Evolutionary conservation across 2,888 invertebrate genomes (phyloP), one percentile per base, ranked within the genome.

Genomic region (Ethmia dodecea): DNA sequence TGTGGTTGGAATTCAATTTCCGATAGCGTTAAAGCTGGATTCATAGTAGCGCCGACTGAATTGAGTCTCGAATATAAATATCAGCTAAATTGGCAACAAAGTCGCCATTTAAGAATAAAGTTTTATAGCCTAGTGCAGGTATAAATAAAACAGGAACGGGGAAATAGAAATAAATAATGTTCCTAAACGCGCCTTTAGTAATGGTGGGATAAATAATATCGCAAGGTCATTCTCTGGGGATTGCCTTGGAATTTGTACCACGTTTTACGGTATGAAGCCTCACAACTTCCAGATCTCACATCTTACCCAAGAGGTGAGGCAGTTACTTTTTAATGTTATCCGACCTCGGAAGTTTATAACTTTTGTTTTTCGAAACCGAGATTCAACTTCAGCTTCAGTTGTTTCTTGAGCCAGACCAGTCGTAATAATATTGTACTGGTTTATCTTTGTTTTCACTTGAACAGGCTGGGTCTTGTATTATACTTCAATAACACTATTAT

Each of bases 1-100:
- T 57, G 60, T 55, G 62, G 63, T 60, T 52, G 36, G 50, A 51
- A 61, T 64, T 60, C 64, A 62, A 66, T 67, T 67, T 68, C 65
- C 68, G 52, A 55, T 52, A 47, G 52, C 49, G 55, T 52, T 52
- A 49, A 46, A 54, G 49, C 55, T 58, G 51, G 58, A 60, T 61
- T 59, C 58, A 55, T 50, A 52, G 51, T 53, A 33, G n/a, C 46
- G 42, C 43, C 42, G 38, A 37, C 36, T 45, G 45, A 41, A 34
- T 33, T 12, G 11, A 26, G 6, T 29, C 16, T 15, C 26, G 11
- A 26, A 12, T 11, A 26, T 12, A 29, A 29, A 18, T 18, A 29
- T 29, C 5, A 9, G 15, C 29, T n/a, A 6, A 16, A 11, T 6
- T 25, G 37, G 31, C 33, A 22, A 33, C 29, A 37, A 30, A 32